Percentiles rank a stretch among this genome's conserved stretches.
phyloP scores from a whole-genome alignment of 2,888 invertebrate species.

The Helleia helle region DNA sequence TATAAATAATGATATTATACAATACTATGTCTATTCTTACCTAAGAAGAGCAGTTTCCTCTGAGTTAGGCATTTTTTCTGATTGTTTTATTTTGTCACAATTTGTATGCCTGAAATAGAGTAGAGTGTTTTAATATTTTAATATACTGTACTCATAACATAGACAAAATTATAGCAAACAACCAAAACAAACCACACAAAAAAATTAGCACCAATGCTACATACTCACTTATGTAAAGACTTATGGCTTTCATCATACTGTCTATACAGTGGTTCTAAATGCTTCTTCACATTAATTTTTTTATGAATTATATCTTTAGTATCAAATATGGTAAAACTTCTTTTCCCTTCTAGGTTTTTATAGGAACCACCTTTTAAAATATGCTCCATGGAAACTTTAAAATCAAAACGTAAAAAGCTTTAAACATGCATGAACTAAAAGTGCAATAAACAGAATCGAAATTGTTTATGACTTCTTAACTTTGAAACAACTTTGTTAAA shows the following conservation, averaged over 20 bases:
- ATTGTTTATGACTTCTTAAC: not conserved
- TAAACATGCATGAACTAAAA: constrained; percentile 13
- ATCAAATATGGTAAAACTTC: constrained; percentile 1
- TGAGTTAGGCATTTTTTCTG: constrained; percentile 81
- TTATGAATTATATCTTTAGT: not conserved
- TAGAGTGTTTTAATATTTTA: not conserved
- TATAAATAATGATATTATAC: constrained; percentile 1
- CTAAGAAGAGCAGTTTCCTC: constrained; percentile 92
- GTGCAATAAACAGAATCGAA: not conserved
- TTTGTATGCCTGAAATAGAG: constrained; percentile 2
- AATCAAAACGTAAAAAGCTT: constrained; percentile 31
- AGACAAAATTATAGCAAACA: too few relatives aligned
- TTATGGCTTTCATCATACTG: constrained; percentile 17
- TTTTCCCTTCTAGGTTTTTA: constrained; percentile 71
- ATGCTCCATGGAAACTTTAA: constrained; percentile 75
- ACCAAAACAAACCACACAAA: too few relatives aligned
- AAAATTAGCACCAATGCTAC: too few relatives aligned
- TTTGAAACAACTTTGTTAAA: constrained; percentile 1
- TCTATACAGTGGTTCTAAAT: constrained; percentile 32
- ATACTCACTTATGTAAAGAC: constrained; percentile 33
- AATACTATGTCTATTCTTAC: constrained; percentile 71
- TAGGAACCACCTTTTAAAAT: constrained; percentile 76
- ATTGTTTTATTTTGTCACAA: constrained; percentile 8
- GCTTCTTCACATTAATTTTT: constrained; percentile 34
- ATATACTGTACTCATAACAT: too few relatives aligned